Base-by-base conservation (phyloP, 2,113 vertebrate genomes). In the Chelonoidis abingdonii region DNA sequence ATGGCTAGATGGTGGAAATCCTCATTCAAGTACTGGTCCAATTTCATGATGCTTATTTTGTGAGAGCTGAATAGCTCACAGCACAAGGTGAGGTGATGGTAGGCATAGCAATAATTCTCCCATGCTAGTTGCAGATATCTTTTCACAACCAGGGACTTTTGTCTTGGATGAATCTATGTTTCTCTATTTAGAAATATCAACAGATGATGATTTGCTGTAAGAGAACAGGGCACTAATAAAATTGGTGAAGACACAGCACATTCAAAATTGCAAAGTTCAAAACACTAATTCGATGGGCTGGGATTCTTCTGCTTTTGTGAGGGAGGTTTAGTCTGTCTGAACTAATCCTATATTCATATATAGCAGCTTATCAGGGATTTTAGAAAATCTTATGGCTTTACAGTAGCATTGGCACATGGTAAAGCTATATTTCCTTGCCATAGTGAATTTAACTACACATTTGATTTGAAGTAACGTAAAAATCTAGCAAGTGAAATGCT, bases 341-440 rank as follows among this genome's bases (percentile, higher is more conserved):
- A 38, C 87, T 96, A 96, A 97, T 96, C 90, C 88, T 85, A 75
- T 83, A 31, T 85, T 96, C 84, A 27, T 89, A 83, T 72, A 49
- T 24, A 53, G 95, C 86, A 49, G 81, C 47, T 95, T 93, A 95
- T 89, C 95, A 92, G 41, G 87, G 94, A 96, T 97, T 96, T 91
- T 16, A 44, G 49, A 91, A 78, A 89, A 75, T 72, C 90, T 81
- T 59, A 87, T 89, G 85, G 75, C 86, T 95, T 96, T 95, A 93
- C 87, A 93, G 89, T 87, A 86, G 84, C 90, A 92, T 35, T 91
- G 38, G 16, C 80, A 94, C 41, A 87, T 17, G 89, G 11, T 59
- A 93, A 95, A 89, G 54, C 72, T 50, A 49, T 56, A 29, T 91
- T 95, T 95, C 72, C 38, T 80, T 81, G 49, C 57, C 52, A 41